Base-by-base conservation (phyloP, 2,888 invertebrate genomes). In the Galeopsomyia nigrocyanea region DNA sequence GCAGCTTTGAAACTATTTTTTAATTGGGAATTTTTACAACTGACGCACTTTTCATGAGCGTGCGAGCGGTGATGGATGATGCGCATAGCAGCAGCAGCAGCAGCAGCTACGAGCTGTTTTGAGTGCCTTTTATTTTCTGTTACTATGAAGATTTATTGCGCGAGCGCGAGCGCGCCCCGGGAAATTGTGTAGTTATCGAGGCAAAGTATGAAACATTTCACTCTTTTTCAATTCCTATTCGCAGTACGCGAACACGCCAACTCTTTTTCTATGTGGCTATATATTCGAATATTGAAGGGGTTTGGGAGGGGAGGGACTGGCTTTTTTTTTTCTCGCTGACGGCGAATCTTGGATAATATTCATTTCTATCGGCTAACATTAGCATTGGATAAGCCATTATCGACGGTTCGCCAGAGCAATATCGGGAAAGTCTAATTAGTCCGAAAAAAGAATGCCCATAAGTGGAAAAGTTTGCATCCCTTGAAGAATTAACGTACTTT, bases 1-100 rank as follows among this genome's bases (percentile, higher is more conserved):
- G 58, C 10, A 17, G 50, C 68, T 72, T 68, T 63, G 53, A 58
- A 68, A 53, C 68, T 53, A 55, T 62, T 68, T 39, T 39, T 68
- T 68, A 72, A 68, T 72, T 64, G 72, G 72, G 26, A 68, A 47
- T 22, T 53, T 46, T 58, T 64, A 68, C 68, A 55, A 72, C 63
- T 68, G 68, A 56, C 71, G 63, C 39, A 55, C 46, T 55, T 63
- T 26, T 22, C 50, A 14, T 3, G 16, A 39, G 39, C 16, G 16
- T 19, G 60, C 47, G n/a, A 21, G 47, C 56, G 60, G 60, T 67
- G 9, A 67, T 60, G 39, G 22, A 5, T 58, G 31, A 46, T n/a
- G 46, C n/a, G 19, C 49, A 66, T 47, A 66, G 55, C 19, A 51
- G 17, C 51, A 19, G 51, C 51, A 26, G 26, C 26, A 26, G 26